Conservation (phyloP, 2,113 vertebrate species). For the Cephalopholis sonnerati region DNA sequence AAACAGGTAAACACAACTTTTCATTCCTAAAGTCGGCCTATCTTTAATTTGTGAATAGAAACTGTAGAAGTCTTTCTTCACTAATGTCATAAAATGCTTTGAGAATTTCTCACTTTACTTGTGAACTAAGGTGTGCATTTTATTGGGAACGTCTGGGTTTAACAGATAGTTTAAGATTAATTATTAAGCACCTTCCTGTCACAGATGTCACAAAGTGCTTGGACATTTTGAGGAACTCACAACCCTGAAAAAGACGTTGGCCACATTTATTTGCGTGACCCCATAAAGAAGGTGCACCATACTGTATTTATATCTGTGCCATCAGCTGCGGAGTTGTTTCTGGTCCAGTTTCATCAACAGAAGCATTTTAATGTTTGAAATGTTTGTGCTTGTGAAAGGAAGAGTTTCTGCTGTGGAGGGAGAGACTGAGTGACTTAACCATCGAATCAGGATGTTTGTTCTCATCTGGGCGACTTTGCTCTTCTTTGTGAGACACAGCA, state of each 20-base stretch:
- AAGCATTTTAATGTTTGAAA: not conserved
- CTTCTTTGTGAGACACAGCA: not conserved
- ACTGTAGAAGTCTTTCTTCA: too few relatives aligned
- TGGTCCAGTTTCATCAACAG: slow-evolving; percentile 3
- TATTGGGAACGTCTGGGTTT: not conserved
- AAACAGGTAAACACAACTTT: slow-evolving; percentile 17
- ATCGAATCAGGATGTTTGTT: slow-evolving; percentile 22
- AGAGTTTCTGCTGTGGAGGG: not conserved
- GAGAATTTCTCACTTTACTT: not conserved
- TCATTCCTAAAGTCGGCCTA: not conserved
- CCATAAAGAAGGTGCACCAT: not conserved
- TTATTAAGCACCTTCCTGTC: not conserved
- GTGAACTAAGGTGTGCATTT: not conserved
- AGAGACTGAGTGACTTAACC: accelerated
- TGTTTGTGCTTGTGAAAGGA: not conserved
- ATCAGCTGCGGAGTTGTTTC: not conserved
- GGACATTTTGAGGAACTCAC: not conserved
- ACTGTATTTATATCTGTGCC: slow-evolving; percentile 16
- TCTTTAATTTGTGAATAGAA: not conserved
- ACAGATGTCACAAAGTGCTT: not conserved
- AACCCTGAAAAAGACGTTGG: not conserved
- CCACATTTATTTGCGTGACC: not conserved
- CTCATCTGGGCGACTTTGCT: slow-evolving; percentile 35
- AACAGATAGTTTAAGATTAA: not conserved
- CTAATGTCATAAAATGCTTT: not conserved